Conservation (phyloP, 2,113 vertebrate genomes). For the Callipepla squamata region DNA sequence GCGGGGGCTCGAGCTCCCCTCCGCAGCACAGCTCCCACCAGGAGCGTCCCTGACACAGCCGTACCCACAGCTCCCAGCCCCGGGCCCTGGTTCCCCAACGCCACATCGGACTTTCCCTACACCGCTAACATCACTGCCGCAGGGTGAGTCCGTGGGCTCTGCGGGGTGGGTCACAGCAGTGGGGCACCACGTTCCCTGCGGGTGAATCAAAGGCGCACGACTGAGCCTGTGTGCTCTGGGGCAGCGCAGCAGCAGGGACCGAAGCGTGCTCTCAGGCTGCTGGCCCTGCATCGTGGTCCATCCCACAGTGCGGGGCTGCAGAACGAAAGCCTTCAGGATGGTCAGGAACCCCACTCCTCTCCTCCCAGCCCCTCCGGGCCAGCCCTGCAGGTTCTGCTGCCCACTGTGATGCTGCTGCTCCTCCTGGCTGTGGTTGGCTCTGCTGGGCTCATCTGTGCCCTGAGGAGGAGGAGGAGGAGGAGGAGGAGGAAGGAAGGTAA, state of each 20-base stretch:
- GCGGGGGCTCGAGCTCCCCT: background rate
- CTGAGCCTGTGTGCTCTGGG: background rate
- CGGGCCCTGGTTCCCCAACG: background rate
- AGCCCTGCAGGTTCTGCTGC: background rate
- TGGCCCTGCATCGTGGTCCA: background rate
- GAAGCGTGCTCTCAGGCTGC: background rate
- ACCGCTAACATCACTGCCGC: rapidly evolving
- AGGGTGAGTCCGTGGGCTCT: background rate
- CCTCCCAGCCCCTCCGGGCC: rapidly evolving
- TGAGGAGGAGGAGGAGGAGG: background rate
- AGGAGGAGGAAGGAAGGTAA: background rate
- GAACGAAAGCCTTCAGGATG: background rate
- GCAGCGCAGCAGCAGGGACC: background rate
- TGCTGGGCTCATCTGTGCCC: background rate
- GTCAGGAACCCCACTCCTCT: background rate
- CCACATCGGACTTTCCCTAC: rapidly evolving
- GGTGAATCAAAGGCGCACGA: no score
- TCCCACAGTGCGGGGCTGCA: rapidly evolving
- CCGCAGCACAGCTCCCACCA: background rate
- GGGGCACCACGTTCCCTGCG: background rate
- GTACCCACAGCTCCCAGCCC: background rate
- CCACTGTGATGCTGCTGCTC: background rate
- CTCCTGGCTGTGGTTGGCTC: background rate
- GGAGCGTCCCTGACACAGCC: background rate
- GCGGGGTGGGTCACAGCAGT: rapidly evolving